These are phyloP conservation scores for Hirtodrosophila alboralis DNA, from an alignment of 2,888 invertebrate genomes.

Conservation along the genomic window DNA sequence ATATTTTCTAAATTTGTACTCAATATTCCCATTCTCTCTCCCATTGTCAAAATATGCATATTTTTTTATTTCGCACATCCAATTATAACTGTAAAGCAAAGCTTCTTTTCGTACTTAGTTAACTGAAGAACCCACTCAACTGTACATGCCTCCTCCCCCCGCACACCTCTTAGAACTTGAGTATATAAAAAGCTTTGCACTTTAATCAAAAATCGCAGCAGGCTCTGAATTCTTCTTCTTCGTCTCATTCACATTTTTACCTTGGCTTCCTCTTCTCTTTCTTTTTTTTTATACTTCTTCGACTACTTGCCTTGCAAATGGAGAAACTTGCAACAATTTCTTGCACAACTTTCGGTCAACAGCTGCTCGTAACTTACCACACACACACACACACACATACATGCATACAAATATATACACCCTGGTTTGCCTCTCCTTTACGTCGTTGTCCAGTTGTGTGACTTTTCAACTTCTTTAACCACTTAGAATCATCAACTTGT, in stretches of 20 bases:
- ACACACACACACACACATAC: too few species aligned
- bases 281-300: slow-evolving; percentile 14
- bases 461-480: slow-evolving; percentile 76
- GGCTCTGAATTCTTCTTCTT: slow-evolving; percentile 1
- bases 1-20: too few species aligned
- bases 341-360: slow-evolving; percentile 64
- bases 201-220: slow-evolving; percentile 21
- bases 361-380: slow-evolving; percentile 55
- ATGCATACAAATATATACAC: too few species aligned
- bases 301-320: slow-evolving; percentile 35
- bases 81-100: neutral
- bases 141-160: neutral
- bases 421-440: neutral
- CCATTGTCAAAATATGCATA: too few species aligned
- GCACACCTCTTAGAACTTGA: neutral
- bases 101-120: slow-evolving; percentile 4
- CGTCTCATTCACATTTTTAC: slow-evolving; percentile 10
- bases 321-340: slow-evolving; percentile 47
- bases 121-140: slow-evolving; percentile 1
- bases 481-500: slow-evolving; percentile 77
- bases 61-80: too few species aligned
- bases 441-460: slow-evolving; percentile 60
- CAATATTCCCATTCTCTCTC: too few species aligned
- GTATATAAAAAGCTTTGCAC: neutral
- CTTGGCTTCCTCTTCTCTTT: slow-evolving; percentile 1